Evolutionary conservation across 1,140 invertebrate genomes (phyloP), one percentile per base, ranked within the genome.

Genomic region (Aphidius gifuensis): DNA sequence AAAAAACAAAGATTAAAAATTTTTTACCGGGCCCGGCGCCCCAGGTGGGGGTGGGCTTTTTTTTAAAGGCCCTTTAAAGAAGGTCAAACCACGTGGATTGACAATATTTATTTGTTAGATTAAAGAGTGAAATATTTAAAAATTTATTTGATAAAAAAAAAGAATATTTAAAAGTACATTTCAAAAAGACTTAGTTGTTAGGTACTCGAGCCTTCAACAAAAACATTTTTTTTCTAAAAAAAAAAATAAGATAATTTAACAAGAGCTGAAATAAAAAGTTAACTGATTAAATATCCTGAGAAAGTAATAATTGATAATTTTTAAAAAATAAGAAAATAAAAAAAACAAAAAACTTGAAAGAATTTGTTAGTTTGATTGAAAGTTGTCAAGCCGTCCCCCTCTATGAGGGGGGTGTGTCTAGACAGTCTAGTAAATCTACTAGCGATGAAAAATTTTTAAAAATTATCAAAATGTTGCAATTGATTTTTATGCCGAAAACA

Each of bases 121-220:
- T 6, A 45, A 60, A 53, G 32, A 50, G 48, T 16, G n/a, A 23
- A 43, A 42, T 11, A 32, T 38, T 53, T 43, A 57, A 54, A 50
- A 47, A 48, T 69, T 40, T 38, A 48, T 59, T 65, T 40, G 21
- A 45, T 9, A 50, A 56, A 42, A 60, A 56, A 7, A 16, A 60
- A 38, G 21, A 21, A 21, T 5, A 21, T 46, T 48, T 32, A 11
- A 42, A 42, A 47, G 2, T 48, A 11, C n/a, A 11, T 63, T 63
- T 63, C 55, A 42, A 50, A 55, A 63, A 63, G 61, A 63, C 61
- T 63, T 55, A 63, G 56, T 51, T 63, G 45, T 49, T 32, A 60
- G 38, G n/a, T 45, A 46, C 55, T 44, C 16, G 55, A 57, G 51
- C 55, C 49, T 38, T 9, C 48, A n/a, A 47, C 5, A 58, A 47